These are phyloP conservation scores for Xenentodon cancila DNA, from an alignment of 2,797 vertebrate genomes.

Conservation along the genomic window DNA sequence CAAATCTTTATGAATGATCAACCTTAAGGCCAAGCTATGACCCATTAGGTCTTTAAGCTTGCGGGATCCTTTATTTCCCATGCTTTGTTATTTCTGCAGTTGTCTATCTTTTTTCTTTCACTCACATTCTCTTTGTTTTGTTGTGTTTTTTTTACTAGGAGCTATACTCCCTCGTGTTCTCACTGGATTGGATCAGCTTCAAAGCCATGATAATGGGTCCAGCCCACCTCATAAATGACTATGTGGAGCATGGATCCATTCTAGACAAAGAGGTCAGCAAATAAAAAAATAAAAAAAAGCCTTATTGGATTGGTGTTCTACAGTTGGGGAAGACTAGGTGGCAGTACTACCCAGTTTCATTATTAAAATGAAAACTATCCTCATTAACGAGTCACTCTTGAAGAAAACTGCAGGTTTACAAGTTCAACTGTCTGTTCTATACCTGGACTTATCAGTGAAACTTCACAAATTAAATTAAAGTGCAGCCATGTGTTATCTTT, in stretches of 20 bases:
- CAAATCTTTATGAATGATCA: too few species aligned
- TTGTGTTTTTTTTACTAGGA: slow-evolving; percentile 87
- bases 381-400: neutral
- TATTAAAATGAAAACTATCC: slow-evolving; percentile 1
- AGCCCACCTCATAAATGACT: slow-evolving; percentile 95
- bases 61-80: too few species aligned
- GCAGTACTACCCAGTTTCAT: neutral
- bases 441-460: too few species aligned
- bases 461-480: too few species aligned
- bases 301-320: neutral
- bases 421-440: neutral
- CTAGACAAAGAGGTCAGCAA: slow-evolving; percentile 91
- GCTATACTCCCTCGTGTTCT: slow-evolving; percentile 92
- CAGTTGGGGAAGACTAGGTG: neutral
- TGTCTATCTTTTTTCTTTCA: neutral
- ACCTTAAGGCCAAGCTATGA: too few species aligned
- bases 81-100: neutral
- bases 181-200: slow-evolving; percentile 93
- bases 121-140: neutral
- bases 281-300: neutral
- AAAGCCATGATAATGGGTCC: slow-evolving; percentile 91
- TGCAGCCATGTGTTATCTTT: too few species aligned
- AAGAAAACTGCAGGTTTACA: slow-evolving; percentile 8
- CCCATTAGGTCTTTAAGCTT: too few species aligned
- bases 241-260: slow-evolving; percentile 88